Percentiles rank a stretch among this genome's conserved stretches.
phyloP scores from a whole-genome alignment of 2,113 vertebrate genomes.

The Rhea pennata region DNA sequence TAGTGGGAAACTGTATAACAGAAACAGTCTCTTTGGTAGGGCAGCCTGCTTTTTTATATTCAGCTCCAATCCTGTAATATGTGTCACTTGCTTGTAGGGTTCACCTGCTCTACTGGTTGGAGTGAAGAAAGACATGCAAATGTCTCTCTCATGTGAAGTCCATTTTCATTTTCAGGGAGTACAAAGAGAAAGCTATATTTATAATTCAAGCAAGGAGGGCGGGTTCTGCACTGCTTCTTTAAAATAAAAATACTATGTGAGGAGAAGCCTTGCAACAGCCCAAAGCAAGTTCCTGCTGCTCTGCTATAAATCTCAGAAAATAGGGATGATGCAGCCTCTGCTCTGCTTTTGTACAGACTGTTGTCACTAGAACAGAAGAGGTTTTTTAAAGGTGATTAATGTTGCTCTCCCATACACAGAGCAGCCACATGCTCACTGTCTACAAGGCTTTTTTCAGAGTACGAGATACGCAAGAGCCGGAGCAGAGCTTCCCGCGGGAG shows the following conservation, averaged over 20 bases:
- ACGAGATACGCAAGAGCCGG: background rate
- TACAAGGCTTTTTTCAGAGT: background rate
- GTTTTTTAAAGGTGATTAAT: background rate
- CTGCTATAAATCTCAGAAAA: constrained; percentile 11
- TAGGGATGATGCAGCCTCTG: background rate
- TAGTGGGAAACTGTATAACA: background rate
- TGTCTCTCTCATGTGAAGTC: background rate
- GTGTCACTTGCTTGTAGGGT: background rate
- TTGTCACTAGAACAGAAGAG: background rate
- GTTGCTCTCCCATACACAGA: background rate
- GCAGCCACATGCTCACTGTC: rapidly evolving
- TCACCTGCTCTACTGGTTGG: background rate
- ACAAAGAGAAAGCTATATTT: background rate
- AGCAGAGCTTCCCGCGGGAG: background rate
- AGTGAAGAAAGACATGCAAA: background rate
- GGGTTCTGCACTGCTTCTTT: background rate
- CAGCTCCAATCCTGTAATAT: background rate
- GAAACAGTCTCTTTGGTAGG: background rate
- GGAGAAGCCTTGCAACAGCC: constrained; percentile 22
- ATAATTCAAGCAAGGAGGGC: background rate
- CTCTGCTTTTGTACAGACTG: background rate
- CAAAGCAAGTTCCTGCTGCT: constrained; percentile 9
- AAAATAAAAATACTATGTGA: background rate
- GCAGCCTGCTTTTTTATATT: background rate
- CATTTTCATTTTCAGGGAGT: background rate